phyloP scores from a whole-genome alignment of 1,140 invertebrate genomes.

The Neotoxoptera formosana region DNA sequence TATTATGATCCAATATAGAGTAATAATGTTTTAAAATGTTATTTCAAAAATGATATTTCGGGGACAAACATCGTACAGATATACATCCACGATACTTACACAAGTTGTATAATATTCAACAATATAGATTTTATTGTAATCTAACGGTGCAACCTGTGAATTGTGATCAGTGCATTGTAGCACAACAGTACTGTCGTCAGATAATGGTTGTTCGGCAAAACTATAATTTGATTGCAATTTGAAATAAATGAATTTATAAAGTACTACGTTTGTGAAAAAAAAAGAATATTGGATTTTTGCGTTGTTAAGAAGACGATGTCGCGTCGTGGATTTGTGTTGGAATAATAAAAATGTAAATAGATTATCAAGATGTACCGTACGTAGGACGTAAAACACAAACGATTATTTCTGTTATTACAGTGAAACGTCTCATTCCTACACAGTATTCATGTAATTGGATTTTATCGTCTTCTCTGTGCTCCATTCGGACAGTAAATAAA shows the following conservation, averaged over 20 bases:
- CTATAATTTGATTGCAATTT: not conserved
- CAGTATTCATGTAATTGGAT: not conserved
- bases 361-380: not conserved
- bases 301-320: not conserved
- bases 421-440: not conserved
- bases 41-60: not conserved
- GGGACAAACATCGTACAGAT: not conserved
- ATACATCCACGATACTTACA: not conserved
- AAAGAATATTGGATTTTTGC: not conserved
- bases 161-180: too few species aligned
- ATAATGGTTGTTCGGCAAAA: too few species aligned
- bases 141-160: too few species aligned
- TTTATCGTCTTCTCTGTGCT: not conserved
- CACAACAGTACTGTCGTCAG: too few species aligned
- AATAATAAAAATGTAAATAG: slow-evolving; percentile 21
- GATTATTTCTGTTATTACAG: not conserved
- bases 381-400: not conserved
- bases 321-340: not conserved
- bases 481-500: slow-evolving; percentile 1
- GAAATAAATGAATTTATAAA: not conserved
- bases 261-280: not conserved
- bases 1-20: not conserved
- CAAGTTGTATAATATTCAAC: too few species aligned
- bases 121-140: too few species aligned
- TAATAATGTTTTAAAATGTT: not conserved